These are phyloP conservation scores for Pelosia muscerda DNA, from an alignment of 2,888 invertebrate genomes.

Conservation along the genomic window DNA sequence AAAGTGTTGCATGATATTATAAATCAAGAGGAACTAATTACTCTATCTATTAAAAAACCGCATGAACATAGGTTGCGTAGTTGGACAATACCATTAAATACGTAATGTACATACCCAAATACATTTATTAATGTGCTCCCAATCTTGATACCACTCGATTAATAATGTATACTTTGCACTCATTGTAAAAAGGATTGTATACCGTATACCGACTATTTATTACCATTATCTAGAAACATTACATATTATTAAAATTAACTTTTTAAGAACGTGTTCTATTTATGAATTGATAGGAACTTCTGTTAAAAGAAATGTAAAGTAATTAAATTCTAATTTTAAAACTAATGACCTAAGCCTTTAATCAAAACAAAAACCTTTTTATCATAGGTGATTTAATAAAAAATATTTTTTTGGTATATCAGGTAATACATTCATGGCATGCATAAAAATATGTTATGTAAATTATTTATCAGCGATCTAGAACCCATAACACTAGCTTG, in stretches of 20 bases:
- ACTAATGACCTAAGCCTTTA: background rate
- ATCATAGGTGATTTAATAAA: background rate
- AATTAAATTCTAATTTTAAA: conserved; percentile 8
- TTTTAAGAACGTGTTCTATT: conserved; percentile 10
- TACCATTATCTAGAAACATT: background rate
- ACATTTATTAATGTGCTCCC: conserved; percentile 73
- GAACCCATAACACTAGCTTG: no score
- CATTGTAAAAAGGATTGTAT: conserved; percentile 42
- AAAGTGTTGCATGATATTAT: no score
- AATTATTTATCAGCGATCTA: no score
- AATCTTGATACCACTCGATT: conserved; percentile 78
- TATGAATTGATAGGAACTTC: conserved; percentile 5
- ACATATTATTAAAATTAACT: background rate
- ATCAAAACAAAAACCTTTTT: background rate
- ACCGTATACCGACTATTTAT: background rate
- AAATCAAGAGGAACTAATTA: no score
- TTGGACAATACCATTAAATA: background rate
- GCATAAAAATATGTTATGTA: no score
- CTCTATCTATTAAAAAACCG: no score
- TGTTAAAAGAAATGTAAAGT: background rate
- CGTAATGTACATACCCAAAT: conserved; percentile 74
- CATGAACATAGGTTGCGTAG: no score
- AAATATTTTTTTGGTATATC: background rate
- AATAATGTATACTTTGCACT: conserved; percentile 65
- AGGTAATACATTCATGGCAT: no score